A percentile compares a stretch with the other conserved stretches of the same genome.
These are phyloP conservation scores for Salpingus planirostris DNA, from an alignment of 2,888 invertebrate species.

Conservation along the genomic window DNA sequence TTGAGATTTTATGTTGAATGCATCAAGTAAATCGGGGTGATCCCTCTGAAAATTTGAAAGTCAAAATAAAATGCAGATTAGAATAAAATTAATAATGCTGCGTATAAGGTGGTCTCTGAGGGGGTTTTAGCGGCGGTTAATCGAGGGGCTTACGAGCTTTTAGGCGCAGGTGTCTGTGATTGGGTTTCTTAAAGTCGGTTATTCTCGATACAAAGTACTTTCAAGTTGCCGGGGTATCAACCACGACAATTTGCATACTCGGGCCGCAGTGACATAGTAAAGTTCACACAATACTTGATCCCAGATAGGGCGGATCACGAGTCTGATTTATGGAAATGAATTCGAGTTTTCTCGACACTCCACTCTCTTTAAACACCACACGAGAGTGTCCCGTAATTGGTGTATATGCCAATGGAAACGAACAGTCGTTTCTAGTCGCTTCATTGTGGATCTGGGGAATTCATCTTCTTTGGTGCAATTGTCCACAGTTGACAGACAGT, in stretches of 20 bases:
- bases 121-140: constrained; percentile 21
- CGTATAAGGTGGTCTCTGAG: constrained; percentile 18
- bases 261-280: constrained; percentile 23
- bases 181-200: constrained; percentile 24
- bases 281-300: constrained; percentile 26
- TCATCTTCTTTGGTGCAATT: background rate
- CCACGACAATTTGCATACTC: constrained; percentile 28
- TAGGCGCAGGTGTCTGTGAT: constrained; percentile 30
- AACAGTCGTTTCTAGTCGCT: constrained; percentile 1
- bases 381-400: constrained; percentile 3
- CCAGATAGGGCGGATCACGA: constrained; percentile 20
- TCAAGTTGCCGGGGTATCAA: constrained; percentile 22
- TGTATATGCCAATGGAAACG: constrained; percentile 4
- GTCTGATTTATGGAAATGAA: constrained; percentile 26
- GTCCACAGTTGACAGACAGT: background rate
- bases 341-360: constrained; percentile 2
- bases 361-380: constrained; percentile 5
- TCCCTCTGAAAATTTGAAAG: constrained; percentile 8
- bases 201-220: constrained; percentile 23
- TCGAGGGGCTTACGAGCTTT: constrained; percentile 19
- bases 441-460: constrained; percentile 6
- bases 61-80: constrained; percentile 16
- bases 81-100: constrained; percentile 28
- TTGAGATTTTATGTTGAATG: background rate
- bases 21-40: background rate